Base-by-base conservation (phyloP, 2,888 invertebrate genomes). In the Cenopis cana region DNA sequence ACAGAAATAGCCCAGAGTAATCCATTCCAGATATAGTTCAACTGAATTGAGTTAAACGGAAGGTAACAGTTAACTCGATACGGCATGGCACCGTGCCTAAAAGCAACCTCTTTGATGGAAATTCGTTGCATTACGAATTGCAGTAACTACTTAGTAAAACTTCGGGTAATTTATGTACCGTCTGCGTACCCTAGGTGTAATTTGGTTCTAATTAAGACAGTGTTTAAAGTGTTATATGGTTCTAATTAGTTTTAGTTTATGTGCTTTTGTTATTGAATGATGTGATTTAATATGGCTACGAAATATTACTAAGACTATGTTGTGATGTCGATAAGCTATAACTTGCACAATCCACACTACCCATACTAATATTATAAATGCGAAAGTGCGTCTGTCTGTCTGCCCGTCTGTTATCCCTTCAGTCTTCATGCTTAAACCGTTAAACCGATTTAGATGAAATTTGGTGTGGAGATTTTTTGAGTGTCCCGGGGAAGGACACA, bases 81-180 rank as follows among this genome's bases (percentile, higher is more conserved):
- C 54, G 12, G 61, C 33, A 56, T 69, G 69, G 69, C 69, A 56
- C 17, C 0, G 55, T 69, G 69, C 69, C 68, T 56, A 62, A 49
- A 46, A 20, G 57, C 33, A n/a, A 38, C 41, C 29, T 59, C 59
- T 62, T 50, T 18, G 36, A 54, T 46, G 55, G 46, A 62, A 62
- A 56, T 68, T 59, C 38, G 46, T 60, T 62, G 62, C 54, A 68
- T 46, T 46, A 60, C 46, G n/a, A 64, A 64, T 54, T 38, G 64
- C 52, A 36, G 54, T 18, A 36, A 36, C 52, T 9, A 36, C 41
- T 52, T n/a, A 64, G 36, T 64, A 14, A 38, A 49, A 49, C 29
- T 36, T 64, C n/a, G 38, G 41, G 41, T 60, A 60, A 60, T 46
- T 60, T 46, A 49, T 20, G 59, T 20, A 20, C 9, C 41, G 46